Conservation (phyloP, 2,113 vertebrate genomes). For the Asarcornis scutulata region DNA sequence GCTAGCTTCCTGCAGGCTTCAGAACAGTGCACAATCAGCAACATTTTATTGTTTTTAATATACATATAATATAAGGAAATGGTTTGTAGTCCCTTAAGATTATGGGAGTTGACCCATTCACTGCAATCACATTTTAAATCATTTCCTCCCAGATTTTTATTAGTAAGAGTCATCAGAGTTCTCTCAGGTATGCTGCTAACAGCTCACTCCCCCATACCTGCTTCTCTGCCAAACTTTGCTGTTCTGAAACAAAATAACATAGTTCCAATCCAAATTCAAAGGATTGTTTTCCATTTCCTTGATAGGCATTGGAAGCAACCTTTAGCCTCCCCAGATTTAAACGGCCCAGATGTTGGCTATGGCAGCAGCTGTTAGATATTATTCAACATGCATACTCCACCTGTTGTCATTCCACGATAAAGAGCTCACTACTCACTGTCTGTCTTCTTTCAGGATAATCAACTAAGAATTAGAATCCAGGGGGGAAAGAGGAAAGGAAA, state of each 20-base stretch:
- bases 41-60: constrained; percentile 3
- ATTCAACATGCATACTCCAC: not conserved
- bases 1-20: constrained; percentile 37
- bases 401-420: not conserved
- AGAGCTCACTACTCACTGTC: not conserved
- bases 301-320: not conserved
- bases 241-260: not conserved
- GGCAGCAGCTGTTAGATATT: not conserved
- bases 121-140: not conserved
- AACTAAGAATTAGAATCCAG: constrained; percentile 82
- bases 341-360: not conserved
- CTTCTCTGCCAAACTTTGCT: not conserved
- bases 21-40: constrained; percentile 40
- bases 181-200: not conserved
- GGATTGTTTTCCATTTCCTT: constrained; percentile 10
- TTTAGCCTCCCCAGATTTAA: not conserved
- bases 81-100: not conserved
- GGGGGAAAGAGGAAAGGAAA: constrained; percentile 81
- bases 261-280: not conserved
- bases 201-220: not conserved
- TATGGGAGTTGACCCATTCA: not conserved
- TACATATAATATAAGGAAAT: constrained; percentile 51
- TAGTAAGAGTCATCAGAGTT: not conserved
- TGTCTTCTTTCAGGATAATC: constrained; percentile 74
- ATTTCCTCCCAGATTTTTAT: constrained; percentile 25